Evolutionary conservation across 1,140 invertebrate genomes (phyloP).

Genomic region (Galendromus occidentalis): DNA sequence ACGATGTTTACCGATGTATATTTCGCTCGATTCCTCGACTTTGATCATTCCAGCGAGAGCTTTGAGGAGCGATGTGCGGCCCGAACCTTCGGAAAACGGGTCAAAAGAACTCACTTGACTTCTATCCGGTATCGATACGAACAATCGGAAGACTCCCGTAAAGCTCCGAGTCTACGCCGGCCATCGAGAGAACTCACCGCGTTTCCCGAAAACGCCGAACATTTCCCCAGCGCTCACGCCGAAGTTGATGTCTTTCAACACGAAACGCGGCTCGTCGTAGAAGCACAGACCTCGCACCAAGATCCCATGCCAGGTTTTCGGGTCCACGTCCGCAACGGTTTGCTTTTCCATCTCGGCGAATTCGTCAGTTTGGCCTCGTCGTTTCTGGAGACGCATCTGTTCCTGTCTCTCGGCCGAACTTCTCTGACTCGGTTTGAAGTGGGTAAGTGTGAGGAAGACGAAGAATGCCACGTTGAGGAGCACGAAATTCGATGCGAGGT

Average conservation of each 20-base stretch:
- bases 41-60: neutral
- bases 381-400: neutral
- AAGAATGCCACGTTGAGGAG: too few species aligned
- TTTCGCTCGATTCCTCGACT: neutral
- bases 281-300: neutral
- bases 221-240: neutral
- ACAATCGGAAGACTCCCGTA: neutral
- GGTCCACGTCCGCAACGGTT: neutral
- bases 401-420: neutral
- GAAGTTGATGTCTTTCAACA: neutral
- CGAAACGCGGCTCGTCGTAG: neutral
- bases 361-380: neutral
- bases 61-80: neutral
- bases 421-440: too few species aligned
- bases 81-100: neutral
- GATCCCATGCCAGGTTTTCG: neutral
- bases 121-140: neutral
- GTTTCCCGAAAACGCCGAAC: neutral
- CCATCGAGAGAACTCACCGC: neutral
- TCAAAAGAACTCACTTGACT: neutral
- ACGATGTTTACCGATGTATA: neutral
- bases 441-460: too few species aligned
- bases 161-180: neutral
- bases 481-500: too few species aligned
- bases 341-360: neutral